A percentile compares a stretch with the other conserved stretches of the same genome.
Evolutionary conservation across 2,888 invertebrate genomes (phyloP).

Genomic region (Itoplectis maculator): DNA sequence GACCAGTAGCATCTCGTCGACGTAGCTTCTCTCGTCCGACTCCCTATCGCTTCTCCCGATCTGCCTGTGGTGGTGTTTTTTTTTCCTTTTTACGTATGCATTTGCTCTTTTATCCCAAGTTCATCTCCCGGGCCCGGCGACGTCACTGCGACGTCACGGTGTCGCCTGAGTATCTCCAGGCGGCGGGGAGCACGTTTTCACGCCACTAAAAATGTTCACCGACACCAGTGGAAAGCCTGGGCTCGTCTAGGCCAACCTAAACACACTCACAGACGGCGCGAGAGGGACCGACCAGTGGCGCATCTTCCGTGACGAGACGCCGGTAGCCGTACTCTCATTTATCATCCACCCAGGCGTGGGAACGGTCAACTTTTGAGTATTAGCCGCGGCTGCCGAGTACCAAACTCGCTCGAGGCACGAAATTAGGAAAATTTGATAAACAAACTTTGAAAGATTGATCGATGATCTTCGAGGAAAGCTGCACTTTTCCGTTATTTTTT

Average conservation of each 20-base stretch:
- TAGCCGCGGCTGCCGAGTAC: background rate
- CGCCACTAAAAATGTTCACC: slow-evolving; percentile 37
- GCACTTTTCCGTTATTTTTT: background rate
- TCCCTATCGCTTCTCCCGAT: slow-evolving; percentile 50
- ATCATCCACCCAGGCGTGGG: slow-evolving; percentile 62
- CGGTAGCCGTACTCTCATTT: slow-evolving; percentile 50
- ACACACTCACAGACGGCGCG: slow-evolving; percentile 21
- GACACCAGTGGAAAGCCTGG: background rate
- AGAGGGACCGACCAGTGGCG: slow-evolving; percentile 29
- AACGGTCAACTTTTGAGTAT: slow-evolving; percentile 52
- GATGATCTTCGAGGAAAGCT: slow-evolving; percentile 33
- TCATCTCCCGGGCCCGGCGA: slow-evolving; percentile 20
- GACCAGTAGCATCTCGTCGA: background rate
- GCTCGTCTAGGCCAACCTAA: slow-evolving; percentile 26
- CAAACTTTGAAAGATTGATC: slow-evolving; percentile 56
- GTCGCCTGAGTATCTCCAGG: slow-evolving; percentile 39
- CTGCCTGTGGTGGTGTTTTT: slow-evolving; percentile 32
- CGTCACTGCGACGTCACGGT: slow-evolving; percentile 32
- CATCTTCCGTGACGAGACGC: slow-evolving; percentile 58
- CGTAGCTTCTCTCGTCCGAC: slow-evolving; percentile 11
- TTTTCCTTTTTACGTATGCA: slow-evolving; percentile 50
- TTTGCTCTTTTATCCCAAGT: slow-evolving; percentile 49
- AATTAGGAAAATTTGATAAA: slow-evolving; percentile 59
- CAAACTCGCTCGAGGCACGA: slow-evolving; percentile 9
- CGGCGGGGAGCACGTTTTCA: slow-evolving; percentile 59